These are phyloP conservation scores for Dufourea novaeangliae DNA, from an alignment of 1,140 invertebrate genomes.

Conservation along the genomic window DNA sequence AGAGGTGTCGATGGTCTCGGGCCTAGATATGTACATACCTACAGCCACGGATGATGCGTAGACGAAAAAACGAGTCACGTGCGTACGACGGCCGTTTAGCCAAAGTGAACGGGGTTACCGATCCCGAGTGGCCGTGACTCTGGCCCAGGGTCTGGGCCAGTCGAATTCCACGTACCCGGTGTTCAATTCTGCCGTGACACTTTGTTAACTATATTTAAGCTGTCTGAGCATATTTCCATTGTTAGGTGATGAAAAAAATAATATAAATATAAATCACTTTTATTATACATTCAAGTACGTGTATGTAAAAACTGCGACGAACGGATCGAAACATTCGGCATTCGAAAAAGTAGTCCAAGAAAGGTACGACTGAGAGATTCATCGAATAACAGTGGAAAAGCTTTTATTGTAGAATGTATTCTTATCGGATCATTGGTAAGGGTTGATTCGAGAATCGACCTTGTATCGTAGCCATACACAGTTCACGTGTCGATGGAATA, in stretches of 20 bases:
- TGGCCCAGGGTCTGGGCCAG: constrained; percentile 53
- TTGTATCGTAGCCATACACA: background rate
- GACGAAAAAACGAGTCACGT: background rate
- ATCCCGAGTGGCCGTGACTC: constrained; percentile 60
- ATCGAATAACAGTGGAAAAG: background rate
- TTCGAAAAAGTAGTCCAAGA: no score
- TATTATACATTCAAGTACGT: no score
- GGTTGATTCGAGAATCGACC: background rate
- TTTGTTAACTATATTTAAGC: no score
- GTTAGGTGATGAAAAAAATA: no score
- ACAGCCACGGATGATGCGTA: background rate
- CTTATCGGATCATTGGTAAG: background rate
- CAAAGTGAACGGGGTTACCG: constrained; percentile 54
- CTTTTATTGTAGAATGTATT: background rate
- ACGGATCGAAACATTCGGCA: no score
- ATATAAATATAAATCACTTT: no score
- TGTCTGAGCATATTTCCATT: no score
- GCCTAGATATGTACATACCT: no score
- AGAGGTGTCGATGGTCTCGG: constrained; percentile 25
- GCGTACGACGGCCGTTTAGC: constrained; percentile 11
- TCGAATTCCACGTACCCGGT: constrained; percentile 46
- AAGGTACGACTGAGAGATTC: no score
- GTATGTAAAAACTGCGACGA: no score
- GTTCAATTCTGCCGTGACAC: no score
- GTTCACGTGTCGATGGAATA: background rate